These are phyloP conservation scores for Campaea margaritaria DNA, from an alignment of 2,888 invertebrate genomes.

Conservation along the genomic window DNA sequence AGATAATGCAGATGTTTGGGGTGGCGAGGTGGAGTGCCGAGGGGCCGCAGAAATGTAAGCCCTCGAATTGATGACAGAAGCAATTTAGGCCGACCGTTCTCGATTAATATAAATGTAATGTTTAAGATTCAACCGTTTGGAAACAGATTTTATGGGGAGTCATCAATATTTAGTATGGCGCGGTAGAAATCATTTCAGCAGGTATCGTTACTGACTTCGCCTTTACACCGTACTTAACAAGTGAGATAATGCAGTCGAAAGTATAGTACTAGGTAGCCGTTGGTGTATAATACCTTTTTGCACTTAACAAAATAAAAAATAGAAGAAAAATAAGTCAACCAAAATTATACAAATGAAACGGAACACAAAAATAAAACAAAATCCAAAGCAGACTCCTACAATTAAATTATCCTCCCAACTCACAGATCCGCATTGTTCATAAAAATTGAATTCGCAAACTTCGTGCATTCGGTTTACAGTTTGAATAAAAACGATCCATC, in stretches of 20 bases:
- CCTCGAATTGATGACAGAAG: constrained; percentile 73
- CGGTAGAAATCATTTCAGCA: constrained; percentile 4
- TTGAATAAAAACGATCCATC: constrained; percentile 81
- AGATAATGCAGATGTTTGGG: constrained; percentile 81
- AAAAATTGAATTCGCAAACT: constrained; percentile 73
- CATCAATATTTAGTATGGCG: constrained; percentile 24
- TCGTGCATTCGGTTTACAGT: constrained; percentile 63
- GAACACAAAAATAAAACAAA: constrained; percentile 32
- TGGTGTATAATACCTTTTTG: too few species aligned
- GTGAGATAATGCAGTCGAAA: not conserved
- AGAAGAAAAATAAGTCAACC: too few species aligned
- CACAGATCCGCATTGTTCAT: constrained; percentile 60
- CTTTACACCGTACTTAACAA: too few species aligned
- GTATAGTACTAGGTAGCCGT: too few species aligned
- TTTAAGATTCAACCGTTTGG: constrained; percentile 32
- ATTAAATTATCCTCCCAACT: constrained; percentile 57
- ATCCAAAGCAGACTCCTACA: constrained; percentile 45
- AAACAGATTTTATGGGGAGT: constrained; percentile 31
- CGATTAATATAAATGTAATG: constrained; percentile 79
- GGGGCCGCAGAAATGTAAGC: constrained; percentile 46
- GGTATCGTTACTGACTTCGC: not conserved
- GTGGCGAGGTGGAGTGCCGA: constrained; percentile 53
- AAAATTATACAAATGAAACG: constrained; percentile 9
- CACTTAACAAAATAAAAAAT: too few species aligned
- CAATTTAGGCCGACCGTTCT: constrained; percentile 71